Evolutionary conservation across 2,113 vertebrate species (phyloP).

Genomic region (Menura novaehollandiae): DNA sequence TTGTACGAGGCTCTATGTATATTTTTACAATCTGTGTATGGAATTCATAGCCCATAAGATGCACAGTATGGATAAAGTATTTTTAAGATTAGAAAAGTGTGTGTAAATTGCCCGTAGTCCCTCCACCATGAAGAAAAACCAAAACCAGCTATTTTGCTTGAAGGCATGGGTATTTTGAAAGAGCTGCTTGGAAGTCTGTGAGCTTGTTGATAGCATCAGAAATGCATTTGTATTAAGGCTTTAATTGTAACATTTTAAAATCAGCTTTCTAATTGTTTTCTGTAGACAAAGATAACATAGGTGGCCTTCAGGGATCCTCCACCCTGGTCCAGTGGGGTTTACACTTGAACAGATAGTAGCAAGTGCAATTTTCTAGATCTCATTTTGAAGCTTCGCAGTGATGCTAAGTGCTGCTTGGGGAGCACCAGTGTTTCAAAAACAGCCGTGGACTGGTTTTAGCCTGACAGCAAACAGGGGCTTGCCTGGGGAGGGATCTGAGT

Average conservation of each 20-base stretch:
- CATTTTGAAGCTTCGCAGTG: neutral
- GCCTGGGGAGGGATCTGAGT: neutral
- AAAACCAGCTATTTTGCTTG: neutral
- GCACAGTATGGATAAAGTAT: neutral
- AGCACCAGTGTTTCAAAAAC: neutral
- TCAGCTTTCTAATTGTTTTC: constrained; percentile 11
- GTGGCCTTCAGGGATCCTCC: neutral
- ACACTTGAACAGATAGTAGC: neutral
- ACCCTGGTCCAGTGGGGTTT: neutral
- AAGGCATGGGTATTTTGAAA: neutral
- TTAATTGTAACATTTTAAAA: constrained; percentile 17
- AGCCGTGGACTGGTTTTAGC: neutral
- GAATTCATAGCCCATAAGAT: neutral
- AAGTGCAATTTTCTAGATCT: neutral
- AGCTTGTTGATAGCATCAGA: neutral
- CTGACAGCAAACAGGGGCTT: neutral
- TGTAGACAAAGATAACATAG: neutral
- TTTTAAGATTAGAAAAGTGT: neutral
- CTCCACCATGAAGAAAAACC: neutral
- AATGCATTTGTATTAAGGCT: neutral
- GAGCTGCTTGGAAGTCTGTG: neutral
- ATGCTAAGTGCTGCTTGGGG: neutral
- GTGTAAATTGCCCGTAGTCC: neutral
- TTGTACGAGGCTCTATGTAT: neutral
- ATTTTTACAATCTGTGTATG: neutral